Percentiles rank a stretch among this genome's conserved stretches.
phyloP scores from a whole-genome alignment of 2,113 vertebrate genomes.

The Calonectris borealis region DNA sequence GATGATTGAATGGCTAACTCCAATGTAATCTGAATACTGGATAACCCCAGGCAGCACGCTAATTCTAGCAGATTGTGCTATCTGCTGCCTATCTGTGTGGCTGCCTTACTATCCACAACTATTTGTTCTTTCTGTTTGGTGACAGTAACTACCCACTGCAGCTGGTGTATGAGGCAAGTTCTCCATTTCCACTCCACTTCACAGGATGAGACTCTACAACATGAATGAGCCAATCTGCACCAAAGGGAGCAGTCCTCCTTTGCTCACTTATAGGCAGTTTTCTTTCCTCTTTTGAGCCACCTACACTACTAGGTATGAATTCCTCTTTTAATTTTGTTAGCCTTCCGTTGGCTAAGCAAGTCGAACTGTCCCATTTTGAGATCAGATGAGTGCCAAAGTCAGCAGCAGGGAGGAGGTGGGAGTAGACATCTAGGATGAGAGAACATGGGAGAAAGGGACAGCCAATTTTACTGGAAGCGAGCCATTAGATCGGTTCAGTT shows the following conservation, averaged over 20 bases:
- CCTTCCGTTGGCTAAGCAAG: background rate
- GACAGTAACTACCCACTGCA: background rate
- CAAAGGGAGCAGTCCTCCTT: background rate
- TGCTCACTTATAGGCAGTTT: background rate
- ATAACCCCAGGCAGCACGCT: background rate
- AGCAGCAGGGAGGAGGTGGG: background rate
- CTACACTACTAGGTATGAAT: background rate
- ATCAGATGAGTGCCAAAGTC: background rate
- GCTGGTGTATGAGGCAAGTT: background rate
- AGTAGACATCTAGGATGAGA: background rate
- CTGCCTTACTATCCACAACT: background rate
- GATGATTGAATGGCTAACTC: background rate
- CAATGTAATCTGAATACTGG: background rate
- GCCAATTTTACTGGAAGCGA: background rate
- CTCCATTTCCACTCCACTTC: background rate
- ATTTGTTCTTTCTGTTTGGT: background rate
- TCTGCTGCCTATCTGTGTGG: no score
- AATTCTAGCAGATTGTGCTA: background rate
- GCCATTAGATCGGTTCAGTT: background rate
- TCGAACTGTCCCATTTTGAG: background rate
- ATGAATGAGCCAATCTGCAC: background rate
- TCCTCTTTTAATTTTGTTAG: background rate
- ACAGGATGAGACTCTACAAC: background rate
- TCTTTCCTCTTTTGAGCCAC: background rate
- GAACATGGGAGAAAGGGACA: background rate